Evolutionary conservation across 2,797 vertebrate species (phyloP).

Genomic region (Anguilla megastoma): DNA sequence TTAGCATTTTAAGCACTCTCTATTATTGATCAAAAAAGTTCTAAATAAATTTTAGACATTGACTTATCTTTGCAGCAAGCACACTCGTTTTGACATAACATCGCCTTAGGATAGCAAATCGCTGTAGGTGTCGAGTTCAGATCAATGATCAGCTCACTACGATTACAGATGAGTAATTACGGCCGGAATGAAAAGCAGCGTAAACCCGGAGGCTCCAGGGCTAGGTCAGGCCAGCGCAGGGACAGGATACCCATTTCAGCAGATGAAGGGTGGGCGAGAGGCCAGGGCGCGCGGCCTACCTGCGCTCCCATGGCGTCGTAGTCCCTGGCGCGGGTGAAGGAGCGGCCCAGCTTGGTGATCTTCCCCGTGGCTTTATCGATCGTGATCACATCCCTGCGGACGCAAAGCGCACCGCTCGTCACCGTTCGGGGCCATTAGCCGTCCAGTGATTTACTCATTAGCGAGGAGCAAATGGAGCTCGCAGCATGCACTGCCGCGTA

Average conservation of each 20-base stretch:
- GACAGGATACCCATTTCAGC: not conserved
- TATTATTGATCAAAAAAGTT: not conserved
- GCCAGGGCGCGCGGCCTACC: constrained; percentile 64
- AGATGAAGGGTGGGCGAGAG: not conserved
- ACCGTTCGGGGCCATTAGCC: not conserved
- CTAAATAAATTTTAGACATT: not conserved
- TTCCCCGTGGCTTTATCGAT: constrained; percentile 96
- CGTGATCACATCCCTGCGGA: constrained; percentile 86
- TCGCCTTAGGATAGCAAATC: not conserved
- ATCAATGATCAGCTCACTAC: not conserved
- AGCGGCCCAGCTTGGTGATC: constrained; percentile 90
- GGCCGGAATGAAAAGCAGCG: not conserved
- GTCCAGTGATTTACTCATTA: not conserved
- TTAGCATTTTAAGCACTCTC: not conserved
- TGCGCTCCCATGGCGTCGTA: constrained; percentile 96
- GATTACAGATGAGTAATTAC: not conserved
- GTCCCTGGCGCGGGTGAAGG: constrained; percentile 91
- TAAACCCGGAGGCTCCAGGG: not conserved
- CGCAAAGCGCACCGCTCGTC: not conserved
- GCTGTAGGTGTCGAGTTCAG: not conserved
- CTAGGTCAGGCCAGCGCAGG: not conserved
- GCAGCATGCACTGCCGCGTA: not conserved
- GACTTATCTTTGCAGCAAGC: not conserved
- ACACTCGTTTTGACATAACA: not conserved
- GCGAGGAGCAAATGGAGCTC: not conserved